These are phyloP conservation scores for Axis porcinus DNA, from an alignment of 2,113 vertebrate genomes.

Conservation along the genomic window DNA sequence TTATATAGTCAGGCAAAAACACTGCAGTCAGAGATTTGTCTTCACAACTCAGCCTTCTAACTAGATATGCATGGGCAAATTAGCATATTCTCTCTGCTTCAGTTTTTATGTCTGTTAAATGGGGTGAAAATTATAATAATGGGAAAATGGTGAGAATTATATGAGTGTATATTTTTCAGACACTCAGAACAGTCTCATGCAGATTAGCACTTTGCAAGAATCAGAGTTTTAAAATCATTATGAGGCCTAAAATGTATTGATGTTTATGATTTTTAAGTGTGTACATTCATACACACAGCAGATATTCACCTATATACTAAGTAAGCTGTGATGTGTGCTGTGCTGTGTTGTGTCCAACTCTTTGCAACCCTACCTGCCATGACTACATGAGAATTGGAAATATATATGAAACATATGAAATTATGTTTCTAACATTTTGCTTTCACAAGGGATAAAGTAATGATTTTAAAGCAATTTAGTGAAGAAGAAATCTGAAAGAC, in stretches of 20 bases:
- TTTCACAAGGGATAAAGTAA: background rate
- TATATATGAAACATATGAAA: background rate
- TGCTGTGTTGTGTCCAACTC: no score
- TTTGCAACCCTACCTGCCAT: no score
- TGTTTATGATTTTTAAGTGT: background rate
- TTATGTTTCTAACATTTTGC: background rate
- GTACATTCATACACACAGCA: background rate
- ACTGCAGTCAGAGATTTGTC: background rate
- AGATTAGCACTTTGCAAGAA: background rate
- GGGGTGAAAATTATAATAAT: background rate
- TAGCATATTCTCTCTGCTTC: background rate
- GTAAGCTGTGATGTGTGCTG: background rate
- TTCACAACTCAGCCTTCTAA: background rate
- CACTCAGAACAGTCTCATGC: background rate
- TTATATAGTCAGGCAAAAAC: background rate
- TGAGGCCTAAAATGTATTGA: background rate
- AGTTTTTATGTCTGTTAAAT: background rate
- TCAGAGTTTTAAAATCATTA: background rate
- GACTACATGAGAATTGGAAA: no score
- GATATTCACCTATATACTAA: background rate
- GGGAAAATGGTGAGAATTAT: background rate
- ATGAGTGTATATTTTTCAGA: background rate
- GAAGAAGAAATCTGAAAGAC: background rate
- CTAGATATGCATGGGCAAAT: background rate
- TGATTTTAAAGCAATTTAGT: background rate